Conservation (phyloP, 2,113 vertebrate genomes). For the Alaudala cheleensis region DNA sequence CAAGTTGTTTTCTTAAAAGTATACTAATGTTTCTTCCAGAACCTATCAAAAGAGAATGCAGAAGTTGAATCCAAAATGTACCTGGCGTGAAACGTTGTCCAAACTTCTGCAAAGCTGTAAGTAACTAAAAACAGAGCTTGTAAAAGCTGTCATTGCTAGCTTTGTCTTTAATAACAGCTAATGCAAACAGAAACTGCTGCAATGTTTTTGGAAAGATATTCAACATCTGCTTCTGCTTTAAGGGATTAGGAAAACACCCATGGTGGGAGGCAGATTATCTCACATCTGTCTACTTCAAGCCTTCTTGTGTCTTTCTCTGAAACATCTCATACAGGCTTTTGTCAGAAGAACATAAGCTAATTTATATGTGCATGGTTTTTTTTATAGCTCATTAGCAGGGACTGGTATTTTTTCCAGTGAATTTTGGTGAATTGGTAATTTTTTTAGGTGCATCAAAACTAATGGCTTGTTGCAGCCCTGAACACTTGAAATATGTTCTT, state of each 20-base stretch:
- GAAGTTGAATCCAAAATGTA: not conserved
- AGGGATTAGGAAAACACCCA: constrained; percentile 42
- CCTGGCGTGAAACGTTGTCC: not conserved
- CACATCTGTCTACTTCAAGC: constrained; percentile 42
- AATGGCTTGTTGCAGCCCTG: not conserved
- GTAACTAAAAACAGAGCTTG: not conserved
- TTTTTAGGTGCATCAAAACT: not conserved
- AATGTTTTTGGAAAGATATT: not conserved
- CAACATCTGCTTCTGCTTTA: constrained; percentile 43
- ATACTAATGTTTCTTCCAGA: not conserved
- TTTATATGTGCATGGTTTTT: constrained; percentile 20
- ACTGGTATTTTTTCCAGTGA: not conserved
- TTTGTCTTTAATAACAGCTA: not conserved
- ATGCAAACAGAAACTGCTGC: not conserved
- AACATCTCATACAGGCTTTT: constrained; percentile 45
- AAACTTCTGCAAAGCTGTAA: not conserved
- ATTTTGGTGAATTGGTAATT: not conserved
- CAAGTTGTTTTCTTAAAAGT: not conserved
- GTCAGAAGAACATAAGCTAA: constrained; percentile 26
- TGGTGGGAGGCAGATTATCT: constrained; percentile 43
- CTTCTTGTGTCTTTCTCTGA: not conserved
- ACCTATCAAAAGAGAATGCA: not conserved
- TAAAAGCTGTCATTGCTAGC: not conserved
- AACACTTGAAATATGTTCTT: not conserved
- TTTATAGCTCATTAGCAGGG: not conserved